Percentiles rank a stretch among this genome's conserved stretches.
Conservation (phyloP, 2,113 vertebrate species). For the Haemorhous mexicanus region DNA sequence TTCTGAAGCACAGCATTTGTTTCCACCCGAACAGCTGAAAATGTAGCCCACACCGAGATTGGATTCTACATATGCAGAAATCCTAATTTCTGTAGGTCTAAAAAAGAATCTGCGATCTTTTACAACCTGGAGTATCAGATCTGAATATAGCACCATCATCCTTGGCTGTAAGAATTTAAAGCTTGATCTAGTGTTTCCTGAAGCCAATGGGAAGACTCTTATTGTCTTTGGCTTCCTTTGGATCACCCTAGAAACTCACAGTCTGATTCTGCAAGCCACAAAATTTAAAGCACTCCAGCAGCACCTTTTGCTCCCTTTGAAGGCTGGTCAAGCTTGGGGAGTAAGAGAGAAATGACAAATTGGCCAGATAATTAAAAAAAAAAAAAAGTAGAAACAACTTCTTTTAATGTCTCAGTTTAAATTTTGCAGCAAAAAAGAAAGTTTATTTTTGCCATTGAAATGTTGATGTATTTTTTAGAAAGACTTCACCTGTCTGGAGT, state of each 20-base stretch:
- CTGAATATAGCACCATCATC: not conserved
- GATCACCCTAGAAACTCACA: not conserved
- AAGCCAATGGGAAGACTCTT: not conserved
- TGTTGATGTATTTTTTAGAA: not conserved
- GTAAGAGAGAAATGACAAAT: not conserved
- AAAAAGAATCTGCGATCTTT: not conserved
- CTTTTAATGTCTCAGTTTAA: not conserved
- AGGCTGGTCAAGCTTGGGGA: not conserved
- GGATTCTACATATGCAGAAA: not conserved
- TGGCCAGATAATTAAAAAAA: not conserved
- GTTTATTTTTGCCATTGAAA: not conserved
- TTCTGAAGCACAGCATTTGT: not conserved
- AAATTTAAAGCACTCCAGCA: not conserved
- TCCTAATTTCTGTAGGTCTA: not conserved
- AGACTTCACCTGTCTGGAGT: not conserved
- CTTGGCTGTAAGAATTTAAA: not conserved
- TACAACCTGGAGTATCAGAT: not conserved
- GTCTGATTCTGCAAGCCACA: not conserved
- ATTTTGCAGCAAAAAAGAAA: not conserved
- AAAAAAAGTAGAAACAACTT: not conserved
- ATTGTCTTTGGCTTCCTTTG: not conserved
- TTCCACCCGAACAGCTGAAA: not conserved
- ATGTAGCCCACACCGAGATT: not conserved
- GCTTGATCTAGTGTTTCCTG: not conserved
- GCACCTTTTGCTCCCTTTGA: not conserved